Evolutionary conservation across 1,140 invertebrate genomes (phyloP).

Genomic region (Zaprionus davidi): DNA sequence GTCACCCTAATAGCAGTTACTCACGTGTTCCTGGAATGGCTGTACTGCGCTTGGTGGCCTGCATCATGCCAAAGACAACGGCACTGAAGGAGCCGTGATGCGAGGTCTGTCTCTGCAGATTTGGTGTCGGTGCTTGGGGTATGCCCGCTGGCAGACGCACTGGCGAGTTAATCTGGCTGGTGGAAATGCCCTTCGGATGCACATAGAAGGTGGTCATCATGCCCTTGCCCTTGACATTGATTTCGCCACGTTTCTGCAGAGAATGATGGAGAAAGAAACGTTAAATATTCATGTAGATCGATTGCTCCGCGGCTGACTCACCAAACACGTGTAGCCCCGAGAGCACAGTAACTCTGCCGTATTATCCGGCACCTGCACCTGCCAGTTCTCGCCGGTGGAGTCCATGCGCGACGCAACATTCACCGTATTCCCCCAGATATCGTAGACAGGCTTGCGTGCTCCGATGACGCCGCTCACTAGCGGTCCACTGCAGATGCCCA

Average conservation of each 20-base stretch:
- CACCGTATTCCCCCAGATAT: constrained; percentile 98
- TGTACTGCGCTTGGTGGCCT: constrained; percentile 89
- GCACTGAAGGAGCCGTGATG: constrained; percentile 92
- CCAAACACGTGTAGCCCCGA: constrained; percentile 81
- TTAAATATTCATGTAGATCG: background rate
- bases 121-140: constrained; percentile 74
- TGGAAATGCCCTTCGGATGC: constrained; percentile 86
- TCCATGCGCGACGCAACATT: constrained; percentile 98
- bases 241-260: constrained; percentile 90
- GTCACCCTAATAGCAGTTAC: constrained; percentile 8
- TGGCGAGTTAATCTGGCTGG: constrained; percentile 84
- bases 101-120: constrained; percentile 88
- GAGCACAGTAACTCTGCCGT: constrained; percentile 87
- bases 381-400: constrained; percentile 93
- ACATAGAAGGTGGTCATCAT: constrained; percentile 98
- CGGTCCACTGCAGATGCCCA: constrained; percentile 97
- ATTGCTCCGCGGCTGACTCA: constrained; percentile 28
- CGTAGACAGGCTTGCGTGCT: constrained; percentile 98
- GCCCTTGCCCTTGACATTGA: constrained; percentile 97
- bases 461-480: constrained; percentile 99
- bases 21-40: constrained; percentile 85
- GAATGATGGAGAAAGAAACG: background rate
- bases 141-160: constrained; percentile 76
- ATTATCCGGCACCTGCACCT: constrained; percentile 94
- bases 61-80: constrained; percentile 94